A percentile compares a stretch with the other conserved stretches of the same genome.
These are phyloP conservation scores for Charaxes varanes DNA, from an alignment of 1,140 invertebrate genomes.

Conservation along the genomic window DNA sequence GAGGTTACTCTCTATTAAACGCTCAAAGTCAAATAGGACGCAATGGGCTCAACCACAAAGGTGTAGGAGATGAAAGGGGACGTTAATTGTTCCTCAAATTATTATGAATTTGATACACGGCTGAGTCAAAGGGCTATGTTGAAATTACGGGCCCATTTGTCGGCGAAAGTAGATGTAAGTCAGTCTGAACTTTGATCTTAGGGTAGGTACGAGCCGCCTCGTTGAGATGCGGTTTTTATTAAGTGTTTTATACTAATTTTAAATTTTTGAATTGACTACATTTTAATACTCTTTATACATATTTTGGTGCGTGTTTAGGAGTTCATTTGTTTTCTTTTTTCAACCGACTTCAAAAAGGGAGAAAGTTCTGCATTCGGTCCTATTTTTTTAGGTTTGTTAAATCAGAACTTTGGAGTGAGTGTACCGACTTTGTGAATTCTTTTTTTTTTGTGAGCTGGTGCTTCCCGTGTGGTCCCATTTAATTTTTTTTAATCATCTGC, in stretches of 20 bases:
- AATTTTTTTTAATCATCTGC: too few relatives aligned
- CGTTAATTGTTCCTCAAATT: constrained; percentile 70
- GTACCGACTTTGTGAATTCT: too few relatives aligned
- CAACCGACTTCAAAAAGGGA: too few relatives aligned
- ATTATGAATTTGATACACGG: constrained; percentile 65
- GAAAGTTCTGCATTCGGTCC: too few relatives aligned
- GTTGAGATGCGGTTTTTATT: constrained; percentile 17
- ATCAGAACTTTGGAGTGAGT: too few relatives aligned
- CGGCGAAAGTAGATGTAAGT: constrained; percentile 13
- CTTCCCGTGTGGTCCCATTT: too few relatives aligned
- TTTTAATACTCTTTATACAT: constrained; percentile 2
- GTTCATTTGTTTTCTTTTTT: too few relatives aligned
- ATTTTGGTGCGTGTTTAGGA: constrained; percentile 1
- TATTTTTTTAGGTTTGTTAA: too few relatives aligned
- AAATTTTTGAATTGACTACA: constrained; percentile 13
- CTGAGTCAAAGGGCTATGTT: constrained; percentile 50
- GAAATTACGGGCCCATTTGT: constrained; percentile 36
- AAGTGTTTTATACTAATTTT: constrained; percentile 23
- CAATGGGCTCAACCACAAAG: constrained; percentile 60
- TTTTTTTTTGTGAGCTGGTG: too few relatives aligned
- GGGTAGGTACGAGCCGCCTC: constrained; percentile 4
- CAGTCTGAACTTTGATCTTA: constrained; percentile 21
- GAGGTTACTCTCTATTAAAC: constrained; percentile 72
- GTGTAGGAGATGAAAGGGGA: constrained; percentile 57
- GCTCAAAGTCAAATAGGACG: constrained; percentile 67